Evolutionary conservation across 2,113 vertebrate species (phyloP), one percentile per base, ranked within the genome.

Genomic region (Cebus imitator): DNA sequence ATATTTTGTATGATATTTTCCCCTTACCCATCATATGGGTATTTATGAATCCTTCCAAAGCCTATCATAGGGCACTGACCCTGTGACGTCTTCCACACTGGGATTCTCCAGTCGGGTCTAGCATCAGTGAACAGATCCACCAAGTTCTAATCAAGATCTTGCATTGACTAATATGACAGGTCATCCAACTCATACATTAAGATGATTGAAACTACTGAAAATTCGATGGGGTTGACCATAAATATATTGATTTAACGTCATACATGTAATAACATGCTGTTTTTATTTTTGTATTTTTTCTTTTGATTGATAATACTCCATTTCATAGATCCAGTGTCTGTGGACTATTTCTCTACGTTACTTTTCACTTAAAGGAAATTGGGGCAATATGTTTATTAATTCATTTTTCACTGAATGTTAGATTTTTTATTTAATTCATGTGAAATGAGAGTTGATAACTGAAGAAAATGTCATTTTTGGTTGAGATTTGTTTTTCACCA

Each of bases 31-130:
- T 25, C 17, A 72, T 23, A 9, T 48, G 12, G 32, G 55, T 66
- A 84, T 55, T 75, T 85, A 23, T 0, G 40, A 85, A 89, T 70
- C 6, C 5, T 43, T 84, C 52, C 37, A 70, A 37, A 43, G 21
- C 6, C 32, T 91, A 10, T 79, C 10, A 82, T 40, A 55, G 13
- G 30, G 91, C n/a, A 40, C 6, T 75, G 58, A 75, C 6, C 6
- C 10, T 23, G 18, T 75, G 43, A 66, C 12, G 12, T 0, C 17
- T 37, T 2, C 0, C 0, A 0, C 5, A 0, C 10, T 37, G 35
- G 7, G 12, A 23, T 52, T 76, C 30, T 37, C 10, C 17, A 25
- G 5, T 76, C 3, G 30, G 13, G 40, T n/a, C 43, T 40, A 40
- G 3, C 4, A 30, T 6, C 10, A 72, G 50, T 52, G n/a, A 73